phyloP scores from a whole-genome alignment of 2,113 vertebrate genomes.

The Osmerus eperlanus region DNA sequence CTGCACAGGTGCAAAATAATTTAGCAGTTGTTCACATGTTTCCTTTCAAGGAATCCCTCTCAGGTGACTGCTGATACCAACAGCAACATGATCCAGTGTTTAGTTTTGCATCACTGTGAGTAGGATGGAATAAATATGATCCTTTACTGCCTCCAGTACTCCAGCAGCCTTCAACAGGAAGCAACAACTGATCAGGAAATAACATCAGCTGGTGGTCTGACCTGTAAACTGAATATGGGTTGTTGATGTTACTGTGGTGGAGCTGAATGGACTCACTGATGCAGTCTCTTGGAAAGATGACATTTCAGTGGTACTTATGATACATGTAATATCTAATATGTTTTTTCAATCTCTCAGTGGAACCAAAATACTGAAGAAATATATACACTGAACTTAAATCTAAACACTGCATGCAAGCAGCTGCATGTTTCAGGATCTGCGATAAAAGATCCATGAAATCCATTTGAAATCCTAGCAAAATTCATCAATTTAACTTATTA shows the following conservation, averaged over 20 bases:
- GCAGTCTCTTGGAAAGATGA: too few species aligned
- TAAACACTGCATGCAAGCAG: background rate
- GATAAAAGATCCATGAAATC: too few species aligned
- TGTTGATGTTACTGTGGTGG: too few species aligned
- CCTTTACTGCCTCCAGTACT: background rate
- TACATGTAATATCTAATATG: too few species aligned
- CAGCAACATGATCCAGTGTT: too few species aligned
- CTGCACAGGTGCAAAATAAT: too few species aligned
- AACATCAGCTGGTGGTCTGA: conserved; percentile 26
- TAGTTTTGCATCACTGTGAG: conserved; percentile 14
- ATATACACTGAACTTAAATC: background rate
- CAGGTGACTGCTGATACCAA: conserved; percentile 1
- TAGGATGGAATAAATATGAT: conserved; percentile 52
- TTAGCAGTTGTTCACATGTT: too few species aligned
- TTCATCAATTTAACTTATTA: too few species aligned
- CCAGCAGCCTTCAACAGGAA: conserved; percentile 41
- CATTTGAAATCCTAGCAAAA: too few species aligned
- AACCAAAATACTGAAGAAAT: background rate
- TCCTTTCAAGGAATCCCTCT: background rate
- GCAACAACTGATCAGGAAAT: conserved; percentile 29
- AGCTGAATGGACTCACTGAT: too few species aligned
- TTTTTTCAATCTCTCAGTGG: too few species aligned
- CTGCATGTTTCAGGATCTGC: background rate
- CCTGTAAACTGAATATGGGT: conserved; percentile 20
- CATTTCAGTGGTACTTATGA: too few species aligned